Percentiles rank a stretch among this genome's conserved stretches.
phyloP scores from a whole-genome alignment of 2,113 vertebrate genomes.

The Eretmochelys imbricata region DNA sequence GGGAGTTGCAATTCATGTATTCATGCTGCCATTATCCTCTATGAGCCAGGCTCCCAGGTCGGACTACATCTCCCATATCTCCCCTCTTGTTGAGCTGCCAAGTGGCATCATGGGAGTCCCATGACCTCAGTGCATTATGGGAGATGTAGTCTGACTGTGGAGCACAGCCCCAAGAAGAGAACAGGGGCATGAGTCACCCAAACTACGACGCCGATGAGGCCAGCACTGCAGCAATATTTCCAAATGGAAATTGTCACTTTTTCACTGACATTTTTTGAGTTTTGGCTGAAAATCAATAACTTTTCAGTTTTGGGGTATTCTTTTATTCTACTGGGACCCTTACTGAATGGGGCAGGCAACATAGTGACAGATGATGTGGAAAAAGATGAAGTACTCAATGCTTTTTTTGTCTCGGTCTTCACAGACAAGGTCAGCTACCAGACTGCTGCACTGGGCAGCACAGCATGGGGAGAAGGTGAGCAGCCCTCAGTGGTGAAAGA shows the following conservation, averaged over 20 bases:
- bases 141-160: not conserved
- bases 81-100: accelerated
- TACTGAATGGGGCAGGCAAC: no score
- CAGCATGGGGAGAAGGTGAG: no score
- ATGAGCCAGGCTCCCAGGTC: not conserved
- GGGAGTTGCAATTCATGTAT: not conserved
- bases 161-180: not conserved
- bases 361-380: no score
- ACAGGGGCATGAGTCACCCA: not conserved
- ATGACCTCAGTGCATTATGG: not conserved
- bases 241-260: not conserved
- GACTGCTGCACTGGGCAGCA: no score
- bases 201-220: not conserved
- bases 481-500: no score
- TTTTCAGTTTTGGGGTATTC: not conserved
- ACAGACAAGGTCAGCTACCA: no score
- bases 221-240: not conserved
- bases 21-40: not conserved
- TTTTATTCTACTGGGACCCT: not conserved
- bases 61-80: not conserved
- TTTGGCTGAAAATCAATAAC: not conserved
- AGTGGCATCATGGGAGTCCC: not conserved
- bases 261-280: not conserved
- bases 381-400: no score
- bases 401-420: no score